A percentile compares a stretch with the other conserved stretches of the same genome.
phyloP scores from a whole-genome alignment of 2,113 vertebrate genomes.

The Ornithorhynchus anatinus region DNA sequence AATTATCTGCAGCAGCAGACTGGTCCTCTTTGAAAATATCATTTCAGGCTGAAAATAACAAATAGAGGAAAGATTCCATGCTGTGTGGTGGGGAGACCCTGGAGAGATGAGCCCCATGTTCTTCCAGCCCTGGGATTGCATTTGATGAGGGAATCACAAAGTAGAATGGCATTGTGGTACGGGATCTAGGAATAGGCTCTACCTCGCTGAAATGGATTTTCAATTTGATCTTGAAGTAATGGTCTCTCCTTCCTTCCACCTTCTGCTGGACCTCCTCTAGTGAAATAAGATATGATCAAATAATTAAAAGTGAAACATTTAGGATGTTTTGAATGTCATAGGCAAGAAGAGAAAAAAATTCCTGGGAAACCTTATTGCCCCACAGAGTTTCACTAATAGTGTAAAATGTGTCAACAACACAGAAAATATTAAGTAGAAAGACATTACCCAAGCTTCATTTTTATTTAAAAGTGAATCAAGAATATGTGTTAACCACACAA shows the following conservation, averaged over 20 bases:
- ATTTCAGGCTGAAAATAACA: constrained; percentile 38
- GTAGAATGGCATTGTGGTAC: no score
- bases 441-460: background rate
- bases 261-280: background rate
- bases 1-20: constrained; percentile 22
- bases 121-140: constrained; percentile 19
- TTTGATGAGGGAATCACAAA: constrained; percentile 1
- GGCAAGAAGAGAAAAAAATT: background rate
- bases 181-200: constrained; percentile 11
- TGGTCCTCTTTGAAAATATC: constrained; percentile 19
- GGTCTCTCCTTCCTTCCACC: background rate
- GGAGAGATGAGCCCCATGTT: constrained; percentile 4
- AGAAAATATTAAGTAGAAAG: background rate
- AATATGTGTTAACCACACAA: background rate
- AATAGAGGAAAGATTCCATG: constrained; percentile 26
- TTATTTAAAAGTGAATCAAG: background rate
- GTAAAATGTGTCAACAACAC: background rate
- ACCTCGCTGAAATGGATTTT: constrained; percentile 11
- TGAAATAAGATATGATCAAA: constrained; percentile 10
- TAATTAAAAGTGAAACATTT: constrained; percentile 2
- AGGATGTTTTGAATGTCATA: background rate
- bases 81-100: background rate
- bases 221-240: constrained; percentile 3
- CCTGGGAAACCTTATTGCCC: background rate
- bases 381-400: background rate